Evolutionary conservation across 1,140 invertebrate species (phyloP).

Genomic region (Drosophila mojavensis): DNA sequence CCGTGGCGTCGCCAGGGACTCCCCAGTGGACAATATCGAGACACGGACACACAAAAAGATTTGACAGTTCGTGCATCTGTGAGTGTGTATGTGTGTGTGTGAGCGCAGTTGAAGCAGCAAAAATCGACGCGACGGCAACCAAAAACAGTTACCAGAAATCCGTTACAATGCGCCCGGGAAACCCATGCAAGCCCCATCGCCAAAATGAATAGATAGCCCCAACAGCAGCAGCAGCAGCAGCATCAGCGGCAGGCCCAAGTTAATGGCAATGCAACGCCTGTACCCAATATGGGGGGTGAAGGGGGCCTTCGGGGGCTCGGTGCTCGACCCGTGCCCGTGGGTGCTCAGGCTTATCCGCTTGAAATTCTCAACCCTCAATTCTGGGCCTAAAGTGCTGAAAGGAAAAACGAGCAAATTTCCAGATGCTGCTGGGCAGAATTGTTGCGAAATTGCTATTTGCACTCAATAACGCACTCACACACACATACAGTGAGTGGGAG

Average conservation of each 20-base stretch:
- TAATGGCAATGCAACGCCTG: slow-evolving; percentile 40
- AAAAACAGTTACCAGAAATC: slow-evolving; percentile 58
- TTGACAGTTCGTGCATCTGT: slow-evolving; percentile 70
- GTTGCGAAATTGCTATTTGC: slow-evolving; percentile 84
- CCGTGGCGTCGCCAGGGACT: not conserved
- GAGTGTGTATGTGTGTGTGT: slow-evolving; percentile 33
- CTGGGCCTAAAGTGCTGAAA: slow-evolving; percentile 78
- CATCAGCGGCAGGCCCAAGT: slow-evolving; percentile 27
- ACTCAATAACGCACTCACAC: slow-evolving; percentile 77
- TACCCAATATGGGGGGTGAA: not conserved
- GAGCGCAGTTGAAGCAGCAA: slow-evolving; percentile 20
- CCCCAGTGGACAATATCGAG: not conserved
- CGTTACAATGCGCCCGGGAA: slow-evolving; percentile 47
- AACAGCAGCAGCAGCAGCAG: not conserved
- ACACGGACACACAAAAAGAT: slow-evolving; percentile 54
- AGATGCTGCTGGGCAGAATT: slow-evolving; percentile 69
- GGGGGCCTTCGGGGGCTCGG: not conserved
- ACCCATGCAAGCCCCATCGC: slow-evolving; percentile 24
- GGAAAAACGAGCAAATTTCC: slow-evolving; percentile 66
- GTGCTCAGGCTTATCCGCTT: slow-evolving; percentile 8
- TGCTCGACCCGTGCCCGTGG: not conserved
- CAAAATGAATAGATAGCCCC: slow-evolving; percentile 43
- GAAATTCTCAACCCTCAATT: slow-evolving; percentile 41
- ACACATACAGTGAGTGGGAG: not conserved
- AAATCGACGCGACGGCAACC: slow-evolving; percentile 49